Conservation (phyloP, 1,140 invertebrate genomes). For the Drosophila teissieri region DNA sequence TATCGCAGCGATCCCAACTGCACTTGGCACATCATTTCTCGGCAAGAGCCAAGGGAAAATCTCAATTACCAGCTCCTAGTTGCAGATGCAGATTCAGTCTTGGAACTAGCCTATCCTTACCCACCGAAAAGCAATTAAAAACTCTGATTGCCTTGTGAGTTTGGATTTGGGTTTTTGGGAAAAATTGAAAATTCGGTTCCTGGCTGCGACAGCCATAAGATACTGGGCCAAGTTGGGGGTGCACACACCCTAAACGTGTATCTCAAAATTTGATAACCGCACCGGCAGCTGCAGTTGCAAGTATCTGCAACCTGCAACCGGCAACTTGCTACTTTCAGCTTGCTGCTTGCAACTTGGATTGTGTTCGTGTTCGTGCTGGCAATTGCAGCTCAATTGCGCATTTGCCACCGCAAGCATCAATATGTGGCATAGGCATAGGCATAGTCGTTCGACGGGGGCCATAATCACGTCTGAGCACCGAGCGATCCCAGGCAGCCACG, state of each 20-base stretch:
- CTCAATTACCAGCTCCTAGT: constrained; percentile 54
- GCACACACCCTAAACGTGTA: constrained; percentile 80
- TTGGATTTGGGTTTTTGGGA: constrained; percentile 15
- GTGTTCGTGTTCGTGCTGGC: constrained; percentile 71
- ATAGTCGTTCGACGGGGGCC: constrained; percentile 8
- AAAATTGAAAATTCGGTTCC: constrained; percentile 71
- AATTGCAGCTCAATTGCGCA: constrained; percentile 84
- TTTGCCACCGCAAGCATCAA: constrained; percentile 82
- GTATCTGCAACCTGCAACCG: constrained; percentile 23
- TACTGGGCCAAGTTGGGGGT: constrained; percentile 46
- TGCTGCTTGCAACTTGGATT: constrained; percentile 46
- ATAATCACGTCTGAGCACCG: constrained; percentile 24
- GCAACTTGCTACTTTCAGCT: constrained; percentile 1
- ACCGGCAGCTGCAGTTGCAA: constrained; percentile 33
- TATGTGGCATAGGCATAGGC: constrained; percentile 72
- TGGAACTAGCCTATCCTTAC: neutral
- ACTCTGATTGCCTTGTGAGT: constrained; percentile 63
- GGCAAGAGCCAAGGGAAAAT: constrained; percentile 34
- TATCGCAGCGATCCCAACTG: constrained; percentile 34
- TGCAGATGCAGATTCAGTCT: constrained; percentile 5
- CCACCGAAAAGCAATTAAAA: constrained; percentile 71
- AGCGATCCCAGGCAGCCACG: constrained; percentile 17
- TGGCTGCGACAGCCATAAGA: constrained; percentile 55
- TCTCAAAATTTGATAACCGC: constrained; percentile 77
- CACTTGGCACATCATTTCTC: constrained; percentile 67